Evolutionary conservation across 2,888 invertebrate genomes (phyloP).

Genomic region (Caenorhabditis parvicauda): DNA sequence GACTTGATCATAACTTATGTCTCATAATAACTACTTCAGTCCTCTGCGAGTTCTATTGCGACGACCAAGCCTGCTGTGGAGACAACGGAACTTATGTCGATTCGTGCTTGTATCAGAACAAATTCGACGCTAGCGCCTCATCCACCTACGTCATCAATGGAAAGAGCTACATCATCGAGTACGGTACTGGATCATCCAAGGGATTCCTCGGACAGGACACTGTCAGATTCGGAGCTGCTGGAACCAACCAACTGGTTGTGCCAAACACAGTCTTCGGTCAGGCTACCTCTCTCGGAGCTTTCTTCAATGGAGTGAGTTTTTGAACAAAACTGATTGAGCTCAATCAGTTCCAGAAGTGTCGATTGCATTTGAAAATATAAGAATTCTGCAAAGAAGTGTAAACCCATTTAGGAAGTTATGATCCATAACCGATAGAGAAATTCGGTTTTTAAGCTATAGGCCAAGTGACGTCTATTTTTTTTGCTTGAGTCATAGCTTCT

Average conservation of each 20-base stretch:
- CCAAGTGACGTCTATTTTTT: no score
- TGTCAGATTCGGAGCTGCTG: conserved; percentile 35
- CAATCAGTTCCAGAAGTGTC: no score
- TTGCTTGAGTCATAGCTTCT: no score
- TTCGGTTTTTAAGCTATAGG: no score
- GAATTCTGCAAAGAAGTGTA: no score
- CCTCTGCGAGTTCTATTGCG: conserved; percentile 30
- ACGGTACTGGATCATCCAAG: conserved; percentile 40
- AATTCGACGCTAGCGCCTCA: conserved; percentile 37
- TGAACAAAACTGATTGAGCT: no score
- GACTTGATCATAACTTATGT: no score
- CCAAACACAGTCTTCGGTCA: conserved; percentile 67
- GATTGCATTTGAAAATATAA: no score
- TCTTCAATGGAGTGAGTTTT: conserved; percentile 64
- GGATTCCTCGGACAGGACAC: conserved; percentile 42
- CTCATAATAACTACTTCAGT: conserved; percentile 9
- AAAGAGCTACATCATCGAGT: conserved; percentile 40
- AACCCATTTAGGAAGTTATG: no score
- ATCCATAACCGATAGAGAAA: no score
- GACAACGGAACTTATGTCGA: conserved; percentile 33
- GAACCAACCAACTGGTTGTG: conserved; percentile 55
- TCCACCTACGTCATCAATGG: conserved; percentile 39
- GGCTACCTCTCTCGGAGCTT: conserved; percentile 65
- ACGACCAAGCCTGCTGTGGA: conserved; percentile 41
- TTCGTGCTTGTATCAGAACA: conserved; percentile 39